Base-by-base conservation (phyloP, 2,888 invertebrate genomes). In the Drosophila mercatorum region DNA sequence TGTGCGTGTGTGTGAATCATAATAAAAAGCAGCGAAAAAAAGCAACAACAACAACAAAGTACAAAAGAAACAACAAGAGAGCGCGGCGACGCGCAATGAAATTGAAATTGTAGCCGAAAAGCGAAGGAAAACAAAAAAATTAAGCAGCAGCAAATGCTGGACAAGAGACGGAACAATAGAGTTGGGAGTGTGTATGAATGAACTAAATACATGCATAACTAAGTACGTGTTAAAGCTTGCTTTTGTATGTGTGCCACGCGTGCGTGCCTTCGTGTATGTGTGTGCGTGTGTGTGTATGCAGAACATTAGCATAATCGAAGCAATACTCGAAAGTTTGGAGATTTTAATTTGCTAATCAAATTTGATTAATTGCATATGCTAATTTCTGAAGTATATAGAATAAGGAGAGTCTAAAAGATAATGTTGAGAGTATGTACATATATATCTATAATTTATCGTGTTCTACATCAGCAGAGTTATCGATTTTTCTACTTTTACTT, bases 101-200 rank as follows among this genome's bases (percentile, higher is more conserved):
- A 88, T 76, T 88, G 83, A 84, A 84, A 80, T 88, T 83, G 83
- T 88, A 83, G 86, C 83, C 74, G 68, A 77, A 69, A 52, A 58
- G 36, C 56, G 58, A 66, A 59, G 49, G 55, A 47, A 44, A 53
- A 63, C 66, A 49, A 53, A 2, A 46, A 44, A 26, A 14, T 26
- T 22, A 58, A 66, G 44, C 47, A 43, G 46, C 49, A 51, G 17
- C 44, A 17, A 36, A 49, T 57, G 57, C 41, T 63, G 51, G 34
- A 63, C 43, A 28, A 57, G 14, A 44, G 38, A 63, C 62, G 64
- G 53, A 41, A 79, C 67, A 75, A 78, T 75, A 59, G 62, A 59
- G 65, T 43, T 1, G 10, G 22, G 22, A 12, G 46, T 26, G 26
- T 57, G 61, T 75, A 49, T 71, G 67, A 71, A 59, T 70, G 67